These are phyloP conservation scores for Xylota segnis DNA, from an alignment of 2,888 invertebrate species.

Conservation along the genomic window DNA sequence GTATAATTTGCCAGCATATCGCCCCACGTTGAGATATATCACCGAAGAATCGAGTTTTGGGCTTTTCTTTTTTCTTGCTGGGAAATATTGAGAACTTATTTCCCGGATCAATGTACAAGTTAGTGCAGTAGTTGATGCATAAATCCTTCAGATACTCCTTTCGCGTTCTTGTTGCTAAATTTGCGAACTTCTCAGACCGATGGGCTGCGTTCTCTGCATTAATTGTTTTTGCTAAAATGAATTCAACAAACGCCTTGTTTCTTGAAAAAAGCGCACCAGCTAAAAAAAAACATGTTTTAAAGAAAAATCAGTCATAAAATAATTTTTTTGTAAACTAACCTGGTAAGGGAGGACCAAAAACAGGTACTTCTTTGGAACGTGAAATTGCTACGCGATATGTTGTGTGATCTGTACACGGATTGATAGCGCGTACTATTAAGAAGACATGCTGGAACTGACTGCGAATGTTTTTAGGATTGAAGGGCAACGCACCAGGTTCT, in stretches of 20 bases:
- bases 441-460: slow-evolving; percentile 99
- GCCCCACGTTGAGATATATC: slow-evolving; percentile 91
- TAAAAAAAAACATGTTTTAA: slow-evolving; percentile 14
- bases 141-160: slow-evolving; percentile 98
- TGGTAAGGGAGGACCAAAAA: slow-evolving; percentile 98
- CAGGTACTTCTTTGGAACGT: slow-evolving; percentile 96
- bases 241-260: slow-evolving; percentile 97
- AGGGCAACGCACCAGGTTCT: slow-evolving; percentile 96
- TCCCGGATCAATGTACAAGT: slow-evolving; percentile 92
- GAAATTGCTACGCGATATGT: slow-evolving; percentile 92
- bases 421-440: slow-evolving; percentile 94
- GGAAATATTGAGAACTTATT: slow-evolving; percentile 92
- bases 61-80: slow-evolving; percentile 91
- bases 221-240: slow-evolving; percentile 96
- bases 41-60: slow-evolving; percentile 89
- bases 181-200: slow-evolving; percentile 97
- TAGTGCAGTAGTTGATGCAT: slow-evolving; percentile 92
- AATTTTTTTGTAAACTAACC: slow-evolving; percentile 64
- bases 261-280: slow-evolving; percentile 94
- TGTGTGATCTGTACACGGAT: slow-evolving; percentile 96
- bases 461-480: slow-evolving; percentile 96
- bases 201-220: slow-evolving; percentile 99
- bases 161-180: slow-evolving; percentile 97
- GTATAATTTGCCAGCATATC: slow-evolving; percentile 92
- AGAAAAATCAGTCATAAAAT: neutral